Percentiles rank a stretch among this genome's conserved stretches.
These are phyloP conservation scores for Drosophila simulans DNA, from an alignment of 1,140 invertebrate genomes.

Conservation along the genomic window DNA sequence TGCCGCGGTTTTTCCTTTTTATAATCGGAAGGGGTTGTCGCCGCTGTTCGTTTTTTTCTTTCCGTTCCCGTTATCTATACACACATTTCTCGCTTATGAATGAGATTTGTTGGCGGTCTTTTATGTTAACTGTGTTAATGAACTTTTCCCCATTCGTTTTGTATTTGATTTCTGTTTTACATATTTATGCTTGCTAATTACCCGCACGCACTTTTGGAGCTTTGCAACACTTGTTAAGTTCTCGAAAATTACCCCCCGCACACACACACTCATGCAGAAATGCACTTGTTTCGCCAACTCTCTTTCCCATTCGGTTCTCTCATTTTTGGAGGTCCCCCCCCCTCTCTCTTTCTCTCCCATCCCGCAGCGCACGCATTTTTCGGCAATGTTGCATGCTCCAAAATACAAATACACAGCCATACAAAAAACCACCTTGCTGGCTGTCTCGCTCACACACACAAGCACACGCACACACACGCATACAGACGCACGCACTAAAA, in stretches of 20 bases:
- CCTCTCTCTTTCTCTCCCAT: conserved; percentile 19
- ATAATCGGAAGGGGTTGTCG: conserved; percentile 63
- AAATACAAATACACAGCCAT: conserved; percentile 54
- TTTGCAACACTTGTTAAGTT: conserved; percentile 56
- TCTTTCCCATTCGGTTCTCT: conserved; percentile 14
- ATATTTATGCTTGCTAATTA: conserved; percentile 45
- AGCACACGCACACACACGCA: background rate
- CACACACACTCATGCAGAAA: conserved; percentile 7
- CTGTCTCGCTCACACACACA: conserved; percentile 33
- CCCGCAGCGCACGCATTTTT: conserved; percentile 57
- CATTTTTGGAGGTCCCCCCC: conserved; percentile 4
- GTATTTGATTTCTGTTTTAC: background rate
- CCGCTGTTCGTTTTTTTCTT: conserved; percentile 25
- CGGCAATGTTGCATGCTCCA: conserved; percentile 75
- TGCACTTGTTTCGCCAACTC: conserved; percentile 65
- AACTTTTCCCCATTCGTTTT: conserved; percentile 46
- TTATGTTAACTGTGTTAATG: conserved; percentile 67
- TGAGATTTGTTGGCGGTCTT: conserved; percentile 54
- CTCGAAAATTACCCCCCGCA: conserved; percentile 47
- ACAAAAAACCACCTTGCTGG: conserved; percentile 41
- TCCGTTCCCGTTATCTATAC: conserved; percentile 72
- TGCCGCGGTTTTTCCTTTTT: conserved; percentile 45
- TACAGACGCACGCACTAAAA: conserved; percentile 36
- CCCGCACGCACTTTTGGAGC: conserved; percentile 30
- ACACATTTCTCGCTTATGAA: conserved; percentile 70